Percentiles rank a stretch among this genome's conserved stretches.
These are phyloP conservation scores for Xyliphius kryptos DNA, from an alignment of 2,113 vertebrate genomes.

Conservation along the genomic window DNA sequence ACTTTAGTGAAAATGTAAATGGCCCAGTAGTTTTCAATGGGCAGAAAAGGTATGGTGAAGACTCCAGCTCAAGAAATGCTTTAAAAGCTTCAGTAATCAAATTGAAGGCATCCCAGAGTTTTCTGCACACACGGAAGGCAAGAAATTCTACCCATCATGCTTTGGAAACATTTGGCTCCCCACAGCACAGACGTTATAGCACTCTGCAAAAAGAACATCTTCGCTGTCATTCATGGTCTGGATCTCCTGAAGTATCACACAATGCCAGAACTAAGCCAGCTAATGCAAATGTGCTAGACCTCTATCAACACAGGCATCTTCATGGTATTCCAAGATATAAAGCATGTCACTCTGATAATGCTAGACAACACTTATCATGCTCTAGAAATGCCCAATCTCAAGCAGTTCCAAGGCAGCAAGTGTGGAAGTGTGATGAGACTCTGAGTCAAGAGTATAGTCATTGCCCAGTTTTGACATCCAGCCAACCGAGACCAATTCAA, in stretches of 20 bases:
- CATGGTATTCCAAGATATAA: conserved; percentile 56
- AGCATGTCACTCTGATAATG: conserved; percentile 50
- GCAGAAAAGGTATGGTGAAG: conserved; percentile 10
- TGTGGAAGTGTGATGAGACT: conserved; percentile 45
- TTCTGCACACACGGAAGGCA: conserved; percentile 41
- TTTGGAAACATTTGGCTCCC: conserved; percentile 60
- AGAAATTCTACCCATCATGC: conserved; percentile 52
- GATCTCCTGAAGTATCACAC: conserved; percentile 49
- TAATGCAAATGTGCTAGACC: conserved; percentile 38
- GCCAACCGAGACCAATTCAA: conserved; percentile 56
- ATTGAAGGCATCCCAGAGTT: conserved; percentile 34
- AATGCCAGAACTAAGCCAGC: conserved; percentile 48
- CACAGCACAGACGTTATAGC: conserved; percentile 48
- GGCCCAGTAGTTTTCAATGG: conserved; percentile 42
- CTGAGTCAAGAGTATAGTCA: conserved; percentile 42
- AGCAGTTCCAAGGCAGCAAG: conserved; percentile 27
- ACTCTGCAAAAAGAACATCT: conserved; percentile 37
- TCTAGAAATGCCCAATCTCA: conserved; percentile 5
- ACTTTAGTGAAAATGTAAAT: no score
- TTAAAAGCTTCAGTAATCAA: conserved; percentile 4
- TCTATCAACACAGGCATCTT: conserved; percentile 29
- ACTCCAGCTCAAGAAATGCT: conserved; percentile 17
- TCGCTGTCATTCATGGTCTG: conserved; percentile 55
- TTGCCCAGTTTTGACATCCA: conserved; percentile 47
- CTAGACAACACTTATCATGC: conserved; percentile 19